phyloP scores from a whole-genome alignment of 1,140 invertebrate genomes.

The Orchesella cincta region DNA sequence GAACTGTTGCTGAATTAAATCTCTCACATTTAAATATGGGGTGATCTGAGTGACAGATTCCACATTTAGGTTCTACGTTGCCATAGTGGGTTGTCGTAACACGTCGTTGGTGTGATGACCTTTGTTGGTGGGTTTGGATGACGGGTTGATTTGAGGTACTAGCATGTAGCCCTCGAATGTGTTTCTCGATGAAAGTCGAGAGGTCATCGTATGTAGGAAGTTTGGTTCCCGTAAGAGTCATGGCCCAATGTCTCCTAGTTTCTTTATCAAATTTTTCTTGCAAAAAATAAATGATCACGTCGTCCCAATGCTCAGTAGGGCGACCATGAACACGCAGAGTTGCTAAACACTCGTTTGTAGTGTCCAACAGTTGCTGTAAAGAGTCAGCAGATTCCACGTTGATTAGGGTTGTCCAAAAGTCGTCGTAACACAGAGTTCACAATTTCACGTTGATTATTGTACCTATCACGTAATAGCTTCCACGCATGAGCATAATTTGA shows the following conservation, averaged over 20 bases:
- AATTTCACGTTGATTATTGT: slow-evolving; percentile 11
- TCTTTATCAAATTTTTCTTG: background rate
- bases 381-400: background rate
- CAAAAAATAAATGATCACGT: background rate
- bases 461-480: background rate
- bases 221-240: background rate
- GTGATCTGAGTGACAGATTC: background rate
- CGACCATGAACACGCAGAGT: background rate
- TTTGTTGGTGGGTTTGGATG: background rate
- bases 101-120: background rate
- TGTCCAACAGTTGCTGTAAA: background rate
- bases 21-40: background rate
- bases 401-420: background rate
- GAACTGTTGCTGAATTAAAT: background rate
- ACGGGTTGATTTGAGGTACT: background rate
- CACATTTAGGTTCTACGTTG: background rate
- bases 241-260: background rate
- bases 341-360: background rate
- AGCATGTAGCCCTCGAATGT: background rate
- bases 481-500: background rate
- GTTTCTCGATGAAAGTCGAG: background rate
- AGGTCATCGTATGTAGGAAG: background rate
- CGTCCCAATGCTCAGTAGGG: slow-evolving; percentile 24
- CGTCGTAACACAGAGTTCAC: background rate
- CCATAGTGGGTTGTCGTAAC: background rate